Evolutionary conservation across 1,140 invertebrate genomes (phyloP).

Genomic region (Venturia canescens): DNA sequence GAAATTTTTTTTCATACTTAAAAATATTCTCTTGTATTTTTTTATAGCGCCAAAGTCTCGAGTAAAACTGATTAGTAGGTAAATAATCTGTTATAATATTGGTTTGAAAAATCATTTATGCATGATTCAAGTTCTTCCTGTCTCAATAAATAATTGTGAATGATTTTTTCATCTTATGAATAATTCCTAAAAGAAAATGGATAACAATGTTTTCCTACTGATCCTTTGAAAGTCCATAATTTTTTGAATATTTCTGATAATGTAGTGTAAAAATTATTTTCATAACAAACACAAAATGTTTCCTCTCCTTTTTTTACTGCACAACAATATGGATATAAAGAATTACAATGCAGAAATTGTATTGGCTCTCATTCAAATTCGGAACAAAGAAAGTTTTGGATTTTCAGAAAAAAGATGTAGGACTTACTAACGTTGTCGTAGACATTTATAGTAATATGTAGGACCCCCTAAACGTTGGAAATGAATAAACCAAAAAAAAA

Average conservation of each 20-base stretch:
- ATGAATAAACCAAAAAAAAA: too few species aligned
- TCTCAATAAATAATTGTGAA: not conserved
- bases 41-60: not conserved
- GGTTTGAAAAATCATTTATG: slow-evolving; percentile 1
- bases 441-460: too few species aligned
- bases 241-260: not conserved
- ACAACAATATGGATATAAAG: too few species aligned
- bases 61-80: not conserved
- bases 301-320: not conserved
- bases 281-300: not conserved
- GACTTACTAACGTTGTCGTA: too few species aligned
- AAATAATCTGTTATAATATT: not conserved
- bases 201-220: not conserved
- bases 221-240: too few species aligned
- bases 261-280: not conserved
- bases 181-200: not conserved
- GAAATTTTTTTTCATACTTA: not conserved
- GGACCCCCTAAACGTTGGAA: too few species aligned
- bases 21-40: not conserved
- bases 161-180: too few species aligned
- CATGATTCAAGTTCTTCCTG: not conserved
- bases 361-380: too few species aligned
- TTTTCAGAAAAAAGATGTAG: too few species aligned
- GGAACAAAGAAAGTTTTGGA: too few species aligned
- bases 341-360: too few species aligned